phyloP scores from a whole-genome alignment of 2,888 invertebrate species.

The Osmoderma eremita region DNA sequence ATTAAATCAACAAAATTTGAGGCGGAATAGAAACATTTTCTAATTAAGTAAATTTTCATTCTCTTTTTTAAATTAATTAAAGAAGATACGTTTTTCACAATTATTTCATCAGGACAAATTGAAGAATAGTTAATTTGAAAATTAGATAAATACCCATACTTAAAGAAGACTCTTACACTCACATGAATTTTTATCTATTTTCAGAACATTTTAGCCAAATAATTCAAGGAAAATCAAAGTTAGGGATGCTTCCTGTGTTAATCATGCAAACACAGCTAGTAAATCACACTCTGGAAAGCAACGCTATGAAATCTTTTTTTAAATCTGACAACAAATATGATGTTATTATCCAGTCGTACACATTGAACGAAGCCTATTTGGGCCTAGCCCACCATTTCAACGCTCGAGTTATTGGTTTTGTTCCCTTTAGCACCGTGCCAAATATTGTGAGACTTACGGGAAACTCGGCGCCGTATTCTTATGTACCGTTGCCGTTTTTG shows the following conservation, averaged over 20 bases:
- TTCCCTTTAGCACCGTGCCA: slow-evolving; percentile 51
- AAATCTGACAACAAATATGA: slow-evolving; percentile 31
- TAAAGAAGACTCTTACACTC: too few species aligned
- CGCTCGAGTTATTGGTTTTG: slow-evolving; percentile 57
- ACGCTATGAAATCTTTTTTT: slow-evolving; percentile 19
- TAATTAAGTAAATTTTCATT: too few species aligned
- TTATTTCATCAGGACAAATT: too few species aligned
- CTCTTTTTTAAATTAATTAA: too few species aligned
- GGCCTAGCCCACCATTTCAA: slow-evolving; percentile 54
- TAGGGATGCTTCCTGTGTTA: slow-evolving; percentile 1
- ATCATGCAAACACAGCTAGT: slow-evolving; percentile 8
- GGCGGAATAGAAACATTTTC: too few species aligned
- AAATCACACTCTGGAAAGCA: slow-evolving; percentile 10
- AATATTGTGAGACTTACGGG: slow-evolving; percentile 53
- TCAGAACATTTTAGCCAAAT: slow-evolving; percentile 11
- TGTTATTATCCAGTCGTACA: slow-evolving; percentile 31
- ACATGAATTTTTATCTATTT: background rate
- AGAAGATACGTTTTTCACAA: too few species aligned
- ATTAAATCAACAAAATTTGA: too few species aligned
- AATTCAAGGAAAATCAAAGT: slow-evolving; percentile 7
- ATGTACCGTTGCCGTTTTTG: slow-evolving; percentile 41
- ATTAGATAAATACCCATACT: too few species aligned
- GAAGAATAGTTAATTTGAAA: too few species aligned
- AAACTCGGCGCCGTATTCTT: slow-evolving; percentile 51
- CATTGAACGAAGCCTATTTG: slow-evolving; percentile 26